phyloP scores from a whole-genome alignment of 2,888 invertebrate species.

The Pharmacophagus antenor region DNA sequence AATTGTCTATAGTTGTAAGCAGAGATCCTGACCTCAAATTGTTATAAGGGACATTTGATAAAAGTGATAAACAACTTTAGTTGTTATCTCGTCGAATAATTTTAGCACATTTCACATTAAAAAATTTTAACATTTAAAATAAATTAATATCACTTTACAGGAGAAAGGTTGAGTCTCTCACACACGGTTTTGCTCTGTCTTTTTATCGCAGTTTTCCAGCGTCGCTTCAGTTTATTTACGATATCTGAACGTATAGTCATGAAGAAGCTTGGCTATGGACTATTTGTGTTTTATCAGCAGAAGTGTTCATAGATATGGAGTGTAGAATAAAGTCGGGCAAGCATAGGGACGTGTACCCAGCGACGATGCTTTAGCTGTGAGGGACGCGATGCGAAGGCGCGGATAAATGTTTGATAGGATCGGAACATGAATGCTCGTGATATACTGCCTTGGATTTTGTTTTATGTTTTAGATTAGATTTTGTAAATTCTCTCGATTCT shows the following conservation, averaged over 20 bases:
- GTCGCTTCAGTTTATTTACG: conserved; percentile 1
- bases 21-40: no score
- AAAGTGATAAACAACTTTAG: no score
- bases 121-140: not conserved
- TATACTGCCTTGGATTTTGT: conserved; percentile 17
- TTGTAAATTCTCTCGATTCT: conserved; percentile 4
- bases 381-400: conserved; percentile 15
- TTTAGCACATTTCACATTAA: no score
- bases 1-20: no score
- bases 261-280: not conserved
- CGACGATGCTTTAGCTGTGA: conserved; percentile 16
- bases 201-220: not conserved
- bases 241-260: not conserved
- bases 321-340: not conserved
- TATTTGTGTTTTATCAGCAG: not conserved
- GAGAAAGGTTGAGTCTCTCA: not conserved
- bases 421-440: conserved; percentile 23
- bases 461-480: conserved; percentile 10
- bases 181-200: not conserved
- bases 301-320: conserved; percentile 5
- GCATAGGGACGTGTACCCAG: not conserved
- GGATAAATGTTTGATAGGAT: conserved; percentile 25
- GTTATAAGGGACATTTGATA: no score
- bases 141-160: not conserved
- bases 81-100: no score